Base-by-base conservation (phyloP, 2,797 vertebrate species). In the Neostethus bicornis region DNA sequence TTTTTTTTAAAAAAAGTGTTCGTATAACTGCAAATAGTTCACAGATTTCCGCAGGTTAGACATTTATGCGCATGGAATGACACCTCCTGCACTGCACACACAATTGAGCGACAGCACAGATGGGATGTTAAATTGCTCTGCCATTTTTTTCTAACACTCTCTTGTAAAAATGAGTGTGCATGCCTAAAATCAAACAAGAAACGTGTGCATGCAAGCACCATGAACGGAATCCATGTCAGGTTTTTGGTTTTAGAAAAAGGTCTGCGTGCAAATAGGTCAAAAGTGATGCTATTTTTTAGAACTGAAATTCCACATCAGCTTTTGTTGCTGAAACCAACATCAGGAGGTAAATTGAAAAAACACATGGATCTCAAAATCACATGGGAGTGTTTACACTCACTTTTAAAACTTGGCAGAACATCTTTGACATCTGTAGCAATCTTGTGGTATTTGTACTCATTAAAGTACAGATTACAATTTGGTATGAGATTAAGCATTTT, bases 251-350 rank as follows among this genome's bases (percentile, higher is more conserved):
- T n/a, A 41, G 31, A 28, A 49, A 68, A 66, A 50, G 19, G 16
- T 44, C 20, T 31, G 38, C 23, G 41, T 62, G 11, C 58, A 73
- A 66, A 62, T 73, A 47, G 57, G 65, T 79, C 65, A 85, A 65
- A 75, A 54, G 54, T 74, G 29, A 37, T 37, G 61, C 46, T 77
- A 62, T 75, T 78, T 76, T n/a, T 38, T 48, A 68, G 53, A 61
- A 55, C 45, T 25, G 26, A 32, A 5, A 1, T 31, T 57, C 51
- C 37, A 43, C 16, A 1, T 60, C 17, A 35, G 13, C 28, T 47
- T 62, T 63, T 64, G 66, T 76, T 77, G 70, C 73, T 51, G 70
- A 68, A 71, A 51, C 23, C 39, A 56, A 51, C 58, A 69, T 31
- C 51, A 37, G 44, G 56, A 67, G 51, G 47, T 52, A 53, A 41